Percentiles rank a stretch among this genome's conserved stretches.
Conservation (phyloP, 2,888 invertebrate species). For the Drosophila nr. perissopoda region DNA sequence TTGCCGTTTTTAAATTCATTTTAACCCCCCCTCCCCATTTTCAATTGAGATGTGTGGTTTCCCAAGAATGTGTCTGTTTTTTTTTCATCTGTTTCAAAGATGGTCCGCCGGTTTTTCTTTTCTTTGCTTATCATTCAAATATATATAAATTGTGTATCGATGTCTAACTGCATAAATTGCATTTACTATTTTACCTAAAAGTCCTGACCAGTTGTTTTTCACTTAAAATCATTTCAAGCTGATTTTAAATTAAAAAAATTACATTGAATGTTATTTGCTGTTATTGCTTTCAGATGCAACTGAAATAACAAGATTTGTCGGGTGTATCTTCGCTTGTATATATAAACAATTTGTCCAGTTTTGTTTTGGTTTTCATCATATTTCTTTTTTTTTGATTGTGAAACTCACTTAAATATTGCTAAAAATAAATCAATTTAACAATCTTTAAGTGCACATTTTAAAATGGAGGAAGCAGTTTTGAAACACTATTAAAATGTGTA, state of each 20-base stretch:
- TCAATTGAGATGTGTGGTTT: slow-evolving; percentile 37
- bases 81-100: slow-evolving; percentile 51
- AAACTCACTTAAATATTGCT: slow-evolving; percentile 52
- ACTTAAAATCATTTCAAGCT: slow-evolving; percentile 51
- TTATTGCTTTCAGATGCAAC: slow-evolving; percentile 32
- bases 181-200: slow-evolving; percentile 50
- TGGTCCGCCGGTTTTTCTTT: slow-evolving; percentile 35
- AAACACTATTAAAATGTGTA: slow-evolving; percentile 48
- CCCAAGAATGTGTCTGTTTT: slow-evolving; percentile 38
- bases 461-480: slow-evolving; percentile 35
- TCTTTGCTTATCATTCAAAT: slow-evolving; percentile 20
- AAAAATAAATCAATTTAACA: slow-evolving; percentile 51
- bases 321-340: slow-evolving; percentile 4
- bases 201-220: slow-evolving; percentile 35
- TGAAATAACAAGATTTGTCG: slow-evolving; percentile 34
- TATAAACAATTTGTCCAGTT: slow-evolving; percentile 45
- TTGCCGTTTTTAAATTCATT: slow-evolving; percentile 41
- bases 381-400: slow-evolving; percentile 33
- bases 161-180: slow-evolving; percentile 41
- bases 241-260: slow-evolving; percentile 47
- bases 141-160: slow-evolving; percentile 48
- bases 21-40: slow-evolving; percentile 19
- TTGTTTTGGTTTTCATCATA: slow-evolving; percentile 19
- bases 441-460: slow-evolving; percentile 55
- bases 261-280: slow-evolving; percentile 34